phyloP scores from a whole-genome alignment of 2,797 vertebrate genomes.

The Acestrorhynchus altus region DNA sequence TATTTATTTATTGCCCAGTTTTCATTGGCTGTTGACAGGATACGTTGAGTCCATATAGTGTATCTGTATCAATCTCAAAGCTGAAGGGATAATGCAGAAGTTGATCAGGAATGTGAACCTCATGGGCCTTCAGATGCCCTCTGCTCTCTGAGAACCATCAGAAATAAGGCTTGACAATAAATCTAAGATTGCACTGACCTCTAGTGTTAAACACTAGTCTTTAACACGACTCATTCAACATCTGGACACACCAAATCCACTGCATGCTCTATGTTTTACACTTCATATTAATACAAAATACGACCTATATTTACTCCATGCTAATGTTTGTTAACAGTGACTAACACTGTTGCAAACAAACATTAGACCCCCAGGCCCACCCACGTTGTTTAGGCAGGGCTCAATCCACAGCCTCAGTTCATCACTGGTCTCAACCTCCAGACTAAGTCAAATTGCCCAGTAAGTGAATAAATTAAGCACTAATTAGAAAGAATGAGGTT shows the following conservation, averaged over 20 bases:
- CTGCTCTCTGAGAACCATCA: not conserved
- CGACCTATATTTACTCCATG: not conserved
- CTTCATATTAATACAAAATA: too few relatives aligned
- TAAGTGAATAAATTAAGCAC: constrained; percentile 30
- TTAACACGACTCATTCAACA: not conserved
- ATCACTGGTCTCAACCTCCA: not conserved
- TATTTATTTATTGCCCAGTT: too few relatives aligned
- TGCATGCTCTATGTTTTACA: too few relatives aligned
- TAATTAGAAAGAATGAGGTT: constrained; percentile 32
- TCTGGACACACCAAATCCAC: not conserved
- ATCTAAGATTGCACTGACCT: constrained; percentile 43
- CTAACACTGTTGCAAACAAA: not conserved
- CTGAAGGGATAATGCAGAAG: too few relatives aligned
- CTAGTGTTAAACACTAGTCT: constrained; percentile 39
- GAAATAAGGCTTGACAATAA: not conserved
- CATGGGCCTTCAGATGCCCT: not conserved
- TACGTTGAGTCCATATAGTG: too few relatives aligned
- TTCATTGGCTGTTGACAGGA: too few relatives aligned
- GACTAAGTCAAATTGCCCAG: constrained; percentile 10
- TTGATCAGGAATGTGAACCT: too few relatives aligned
- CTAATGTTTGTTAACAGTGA: not conserved
- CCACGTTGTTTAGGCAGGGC: not conserved
- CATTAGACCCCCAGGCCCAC: not conserved
- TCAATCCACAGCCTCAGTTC: not conserved
- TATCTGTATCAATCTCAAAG: too few relatives aligned